Base-by-base conservation (phyloP, 2,113 vertebrate species). In the Osmerus mordax region DNA sequence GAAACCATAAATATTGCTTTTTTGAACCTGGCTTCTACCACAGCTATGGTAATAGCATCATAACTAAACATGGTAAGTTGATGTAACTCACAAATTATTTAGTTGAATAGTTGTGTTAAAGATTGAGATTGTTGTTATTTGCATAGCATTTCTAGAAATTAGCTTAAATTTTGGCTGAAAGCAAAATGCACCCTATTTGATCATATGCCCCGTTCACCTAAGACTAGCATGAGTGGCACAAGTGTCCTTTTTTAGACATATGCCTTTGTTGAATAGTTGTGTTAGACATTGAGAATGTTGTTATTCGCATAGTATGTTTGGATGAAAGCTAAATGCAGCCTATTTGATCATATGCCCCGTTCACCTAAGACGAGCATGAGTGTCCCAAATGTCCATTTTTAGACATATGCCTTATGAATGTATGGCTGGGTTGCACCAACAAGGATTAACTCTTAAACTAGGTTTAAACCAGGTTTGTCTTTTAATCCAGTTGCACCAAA, bases 281-380 rank as follows among this genome's bases (percentile, higher is more conserved):
- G 25, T 28, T 28, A 28, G 25, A 3, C 25, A 28, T 28, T 28
- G 25, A 28, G 25, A 28, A 3, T 28, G 25, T 28, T 28, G 25
- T 28, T 28, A 28, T 28, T 28, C 2, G 25, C 25, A 28, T 28
- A 28, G 25, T 28, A 28, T 28, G 25, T 28, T 28, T 28, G 25
- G 25, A 2, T 28, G 25, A 28, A 64, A 25, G 62, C 23, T 25
- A 64, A 64, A 64, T 64, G 62, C 19, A 25, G 1, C 62, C 23
- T 64, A 64, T 64, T 25, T 28, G 62, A 64, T 64, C 62, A 64
- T 64, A 64, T 29, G 62, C 62, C 62, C 62, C 62, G 2, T 9
- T 64, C 19, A 25, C 19, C 19, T 64, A 64, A 21, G 4, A 29
- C 3, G 1, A 25, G 19, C 23, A 25, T 25, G 28, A 64, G 62